Conservation (phyloP, 2,113 vertebrate genomes). For the Chaetodon trifascialis region DNA sequence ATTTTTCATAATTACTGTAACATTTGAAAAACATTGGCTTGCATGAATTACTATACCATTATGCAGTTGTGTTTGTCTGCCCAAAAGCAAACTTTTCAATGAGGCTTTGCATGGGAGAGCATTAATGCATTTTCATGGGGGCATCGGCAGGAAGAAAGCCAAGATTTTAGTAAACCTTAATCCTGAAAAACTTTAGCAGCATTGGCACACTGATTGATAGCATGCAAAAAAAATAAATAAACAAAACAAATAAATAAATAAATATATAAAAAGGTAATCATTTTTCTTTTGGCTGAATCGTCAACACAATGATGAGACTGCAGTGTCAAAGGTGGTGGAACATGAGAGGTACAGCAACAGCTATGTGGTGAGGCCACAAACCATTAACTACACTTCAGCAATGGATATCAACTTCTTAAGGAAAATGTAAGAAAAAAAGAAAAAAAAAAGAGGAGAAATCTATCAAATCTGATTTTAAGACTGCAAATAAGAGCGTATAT, state of each 20-base stretch:
- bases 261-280: neutral
- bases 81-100: conserved; percentile 81
- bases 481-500: conserved; percentile 30
- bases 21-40: conserved; percentile 84
- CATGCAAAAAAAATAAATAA: conserved; percentile 7
- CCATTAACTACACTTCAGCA: neutral
- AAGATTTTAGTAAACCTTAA: conserved; percentile 71
- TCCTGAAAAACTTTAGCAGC: conserved; percentile 36
- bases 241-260: conserved; percentile 16
- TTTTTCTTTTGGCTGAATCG: conserved; percentile 5
- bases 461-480: conserved; percentile 20
- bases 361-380: conserved; percentile 27
- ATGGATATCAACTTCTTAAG: conserved; percentile 20
- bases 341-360: neutral
- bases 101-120: conserved; percentile 75
- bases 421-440: neutral
- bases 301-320: conserved; percentile 1
- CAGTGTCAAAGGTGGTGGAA: conserved; percentile 13
- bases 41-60: conserved; percentile 82
- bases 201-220: conserved; percentile 20
- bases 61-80: conserved; percentile 79
- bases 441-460: neutral
- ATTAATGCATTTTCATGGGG: conserved; percentile 78
- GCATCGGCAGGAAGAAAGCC: conserved; percentile 70
- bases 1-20: conserved; percentile 87